Percentiles rank a stretch among this genome's conserved stretches.
phyloP scores from a whole-genome alignment of 2,113 vertebrate genomes.

The Neomonachus schauinslandi region DNA sequence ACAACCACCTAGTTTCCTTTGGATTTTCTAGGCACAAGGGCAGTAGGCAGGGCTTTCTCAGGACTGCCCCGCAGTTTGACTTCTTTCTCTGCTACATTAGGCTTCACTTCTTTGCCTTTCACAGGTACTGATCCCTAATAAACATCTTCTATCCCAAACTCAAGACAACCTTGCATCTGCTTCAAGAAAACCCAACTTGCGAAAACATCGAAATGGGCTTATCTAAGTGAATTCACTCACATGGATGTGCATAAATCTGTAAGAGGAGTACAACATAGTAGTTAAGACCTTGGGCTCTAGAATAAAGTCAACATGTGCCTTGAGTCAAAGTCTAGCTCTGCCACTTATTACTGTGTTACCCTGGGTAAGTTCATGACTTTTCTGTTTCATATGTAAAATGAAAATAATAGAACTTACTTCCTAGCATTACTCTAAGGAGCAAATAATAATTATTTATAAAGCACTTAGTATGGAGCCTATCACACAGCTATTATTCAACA shows the following conservation, averaged over 20 bases:
- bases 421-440: neutral
- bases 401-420: neutral
- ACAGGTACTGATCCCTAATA: neutral
- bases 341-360: neutral
- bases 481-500: neutral
- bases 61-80: neutral
- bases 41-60: neutral
- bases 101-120: neutral
- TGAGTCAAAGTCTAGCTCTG: neutral
- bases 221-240: neutral
- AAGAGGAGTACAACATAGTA: neutral
- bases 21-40: neutral
- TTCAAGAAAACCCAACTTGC: neutral
- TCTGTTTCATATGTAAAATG: neutral
- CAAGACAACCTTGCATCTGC: neutral
- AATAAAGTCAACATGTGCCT: neutral
- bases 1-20: neutral
- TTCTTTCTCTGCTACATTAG: neutral
- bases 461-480: neutral
- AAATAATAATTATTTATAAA: slow-evolving; percentile 18
- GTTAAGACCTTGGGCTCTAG: neutral
- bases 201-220: slow-evolving; percentile 19
- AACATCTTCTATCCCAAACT: neutral
- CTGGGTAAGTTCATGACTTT: neutral
- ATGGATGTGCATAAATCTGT: neutral